phyloP scores from a whole-genome alignment of 2,888 invertebrate genomes.

The Eilema caniola region DNA sequence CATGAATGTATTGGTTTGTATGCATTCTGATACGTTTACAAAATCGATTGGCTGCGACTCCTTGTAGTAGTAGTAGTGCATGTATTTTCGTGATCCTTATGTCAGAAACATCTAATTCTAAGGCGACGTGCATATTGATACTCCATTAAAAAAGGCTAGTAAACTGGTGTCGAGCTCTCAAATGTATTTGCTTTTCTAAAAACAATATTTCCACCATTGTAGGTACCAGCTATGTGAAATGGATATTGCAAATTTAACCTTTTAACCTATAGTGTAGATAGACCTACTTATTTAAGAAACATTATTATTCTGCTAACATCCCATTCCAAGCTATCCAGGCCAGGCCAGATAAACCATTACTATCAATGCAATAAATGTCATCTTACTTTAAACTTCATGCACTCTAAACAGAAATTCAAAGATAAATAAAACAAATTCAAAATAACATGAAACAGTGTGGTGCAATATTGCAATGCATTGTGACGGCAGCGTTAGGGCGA shows the following conservation, averaged over 20 bases:
- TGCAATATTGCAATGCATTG: conserved; percentile 12
- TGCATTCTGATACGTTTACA: conserved; percentile 55
- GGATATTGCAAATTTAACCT: not conserved
- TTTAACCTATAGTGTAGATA: not conserved
- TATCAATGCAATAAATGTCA: not conserved
- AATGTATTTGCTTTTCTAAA: not conserved
- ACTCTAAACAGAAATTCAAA: too few species aligned
- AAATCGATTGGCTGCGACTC: conserved; percentile 60
- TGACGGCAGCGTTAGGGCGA: conserved; percentile 60
- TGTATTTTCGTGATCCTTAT: conserved; percentile 44
- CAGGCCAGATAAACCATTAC: not conserved
- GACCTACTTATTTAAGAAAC: not conserved
- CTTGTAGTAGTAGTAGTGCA: conserved; percentile 51
- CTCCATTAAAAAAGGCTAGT: not conserved
- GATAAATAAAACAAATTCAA: too few species aligned
- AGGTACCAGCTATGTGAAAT: too few species aligned
- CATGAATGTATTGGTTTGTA: conserved; percentile 51
- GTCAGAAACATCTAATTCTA: conserved; percentile 12
- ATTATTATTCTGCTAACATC: not conserved
- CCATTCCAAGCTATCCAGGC: not conserved
- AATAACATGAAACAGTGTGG: not conserved
- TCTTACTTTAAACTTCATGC: not conserved
- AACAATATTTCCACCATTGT: not conserved
- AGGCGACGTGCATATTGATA: conserved; percentile 6
- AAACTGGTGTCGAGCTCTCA: not conserved